Base-by-base conservation (phyloP, 2,888 invertebrate species). In the Strigamia maritima region DNA sequence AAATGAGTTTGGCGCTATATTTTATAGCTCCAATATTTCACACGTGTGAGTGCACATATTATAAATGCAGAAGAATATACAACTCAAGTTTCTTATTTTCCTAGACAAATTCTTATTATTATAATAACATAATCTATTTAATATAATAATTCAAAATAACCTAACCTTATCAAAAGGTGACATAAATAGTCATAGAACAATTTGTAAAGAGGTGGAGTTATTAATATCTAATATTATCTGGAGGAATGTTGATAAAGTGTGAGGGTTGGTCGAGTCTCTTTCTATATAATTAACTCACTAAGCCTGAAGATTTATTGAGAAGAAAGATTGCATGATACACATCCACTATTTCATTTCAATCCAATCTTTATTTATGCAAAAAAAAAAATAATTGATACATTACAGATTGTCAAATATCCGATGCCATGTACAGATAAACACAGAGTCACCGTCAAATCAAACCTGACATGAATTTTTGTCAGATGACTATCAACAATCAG, bases 231-330 rank as follows among this genome's bases (percentile, higher is more conserved):
- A 65, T 65, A 44, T 44, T 44, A 65, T 65, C 60, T 65, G 8
- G 22, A 65, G 60, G 60, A 65, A 65, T 65, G 60, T 65, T 65
- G 60, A 65, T 65, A 65, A 54, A 54, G 60, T 65, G 60, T 65
- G 60, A 65, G 60, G 60, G 60, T 65, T 22, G 60, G 60, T 65
- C 60, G 10, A 65, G 22, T 7, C 60, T 65, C 60, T 4, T 60
- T 60, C 60, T 65, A 65, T 65, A 65, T 65, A 65, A 65, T 65
- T 65, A 65, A 65, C 60, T 65, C 60, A 24, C 60, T 65, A 19
- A 65, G 60, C 60, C 60, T 24, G 7, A 65, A 65, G 60, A 65
- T 65, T 65, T 65, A 65, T 65, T 65, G 24, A 1, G 7, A 65
- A 65, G 19, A n/a, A 65, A 65, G 22, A 24, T 65, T 65, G 60